These are phyloP conservation scores for Thinocorus orbignyianus DNA, from an alignment of 2,113 vertebrate species.

Conservation along the genomic window DNA sequence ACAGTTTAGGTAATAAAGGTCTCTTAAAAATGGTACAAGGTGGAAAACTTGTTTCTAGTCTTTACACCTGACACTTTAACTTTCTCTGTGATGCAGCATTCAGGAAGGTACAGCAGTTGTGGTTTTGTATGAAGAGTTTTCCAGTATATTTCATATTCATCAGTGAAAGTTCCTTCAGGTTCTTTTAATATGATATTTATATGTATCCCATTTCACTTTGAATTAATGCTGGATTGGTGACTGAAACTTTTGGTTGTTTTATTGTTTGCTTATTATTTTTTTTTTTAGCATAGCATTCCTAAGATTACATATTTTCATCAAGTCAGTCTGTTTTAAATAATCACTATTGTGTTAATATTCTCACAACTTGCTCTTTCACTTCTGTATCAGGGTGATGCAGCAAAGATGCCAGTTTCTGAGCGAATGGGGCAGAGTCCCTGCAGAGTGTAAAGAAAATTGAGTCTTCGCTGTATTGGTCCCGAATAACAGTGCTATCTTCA, in stretches of 20 bases:
- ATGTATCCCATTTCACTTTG: neutral
- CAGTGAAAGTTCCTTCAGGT: neutral
- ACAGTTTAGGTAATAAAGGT: neutral
- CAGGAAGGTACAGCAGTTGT: neutral
- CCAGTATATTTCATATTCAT: neutral
- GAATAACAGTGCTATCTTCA: slow-evolving; percentile 12
- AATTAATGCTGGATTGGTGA: neutral
- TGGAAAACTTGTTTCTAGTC: neutral
- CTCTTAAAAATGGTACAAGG: neutral
- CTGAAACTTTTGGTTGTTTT: neutral
- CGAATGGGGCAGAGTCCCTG: slow-evolving; percentile 76
- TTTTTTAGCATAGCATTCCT: neutral
- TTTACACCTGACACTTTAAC: neutral
- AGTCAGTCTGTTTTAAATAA: neutral
- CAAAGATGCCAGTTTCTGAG: slow-evolving; percentile 81
- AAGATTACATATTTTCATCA: neutral
- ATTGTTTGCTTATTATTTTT: neutral
- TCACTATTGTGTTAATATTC: slow-evolving; percentile 68
- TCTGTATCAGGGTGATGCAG: slow-evolving; percentile 82
- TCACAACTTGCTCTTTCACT: slow-evolving; percentile 85
- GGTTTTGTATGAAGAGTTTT: neutral
- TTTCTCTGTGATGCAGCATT: neutral
- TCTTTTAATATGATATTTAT: neutral
- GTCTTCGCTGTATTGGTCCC: slow-evolving; percentile 72
- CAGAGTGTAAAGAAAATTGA: slow-evolving; percentile 84